A percentile compares a stretch with the other conserved stretches of the same genome.
Evolutionary conservation across 2,888 invertebrate genomes (phyloP).

Genomic region (Antheraea yamamai): DNA sequence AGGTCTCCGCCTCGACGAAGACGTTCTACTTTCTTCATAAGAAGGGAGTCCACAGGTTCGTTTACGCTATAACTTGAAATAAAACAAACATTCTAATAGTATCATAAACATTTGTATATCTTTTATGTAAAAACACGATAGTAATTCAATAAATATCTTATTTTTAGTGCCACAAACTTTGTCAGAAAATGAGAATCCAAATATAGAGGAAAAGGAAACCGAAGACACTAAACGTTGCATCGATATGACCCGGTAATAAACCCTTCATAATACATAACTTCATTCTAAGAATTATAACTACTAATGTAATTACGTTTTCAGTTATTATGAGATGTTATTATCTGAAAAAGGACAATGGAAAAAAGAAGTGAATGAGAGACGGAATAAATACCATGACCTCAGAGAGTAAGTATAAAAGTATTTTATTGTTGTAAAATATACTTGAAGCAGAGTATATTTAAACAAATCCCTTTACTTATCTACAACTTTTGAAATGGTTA

Average conservation of each 20-base stretch:
- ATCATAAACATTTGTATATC: not conserved
- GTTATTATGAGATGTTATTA: slow-evolving; percentile 62
- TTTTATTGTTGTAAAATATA: not conserved
- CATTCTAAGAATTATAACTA: not conserved
- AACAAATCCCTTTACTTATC: not conserved
- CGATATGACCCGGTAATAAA: slow-evolving; percentile 52
- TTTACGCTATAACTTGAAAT: slow-evolving; percentile 10
- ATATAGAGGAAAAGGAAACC: slow-evolving; percentile 34
- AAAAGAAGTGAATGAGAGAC: slow-evolving; percentile 61
- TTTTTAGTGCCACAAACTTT: slow-evolving; percentile 57
- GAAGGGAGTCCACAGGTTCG: slow-evolving; percentile 67
- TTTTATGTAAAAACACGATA: not conserved
- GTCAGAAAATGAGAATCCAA: slow-evolving; percentile 45
- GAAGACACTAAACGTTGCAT: slow-evolving; percentile 45
- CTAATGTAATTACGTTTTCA: slow-evolving; percentile 31
- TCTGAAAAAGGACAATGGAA: slow-evolving; percentile 74
- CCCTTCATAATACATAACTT: not conserved
- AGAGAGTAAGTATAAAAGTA: slow-evolving; percentile 54
- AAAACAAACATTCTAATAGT: not conserved
- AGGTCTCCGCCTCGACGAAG: slow-evolving; percentile 68
- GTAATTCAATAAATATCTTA: slow-evolving; percentile 12
- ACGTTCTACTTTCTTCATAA: slow-evolving; percentile 73
- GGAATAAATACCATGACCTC: slow-evolving; percentile 67
- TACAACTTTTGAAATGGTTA: not conserved
- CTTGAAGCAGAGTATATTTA: not conserved